Evolutionary conservation across 2,113 vertebrate genomes (phyloP), one percentile per base, ranked within the genome.

Genomic region (Tupaia tana): DNA sequence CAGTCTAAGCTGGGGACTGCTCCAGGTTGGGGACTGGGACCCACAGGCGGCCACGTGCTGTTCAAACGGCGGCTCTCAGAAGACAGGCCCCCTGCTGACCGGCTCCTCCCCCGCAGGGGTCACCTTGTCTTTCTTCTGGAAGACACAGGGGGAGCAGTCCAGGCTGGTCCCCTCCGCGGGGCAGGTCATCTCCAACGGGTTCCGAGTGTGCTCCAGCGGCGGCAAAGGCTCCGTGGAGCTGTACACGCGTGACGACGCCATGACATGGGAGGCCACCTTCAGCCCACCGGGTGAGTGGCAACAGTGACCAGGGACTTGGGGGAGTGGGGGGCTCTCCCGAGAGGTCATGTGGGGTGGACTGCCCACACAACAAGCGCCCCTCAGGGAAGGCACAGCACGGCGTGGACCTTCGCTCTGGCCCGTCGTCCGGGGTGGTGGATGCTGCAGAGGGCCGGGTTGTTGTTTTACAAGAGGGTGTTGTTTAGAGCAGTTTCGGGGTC

Each of bases 41-140:
- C 43, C 43, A 6, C 43, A 4, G 43, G 43, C 43, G 43, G 43
- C 43, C 43, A 43, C 43, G 43, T 43, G 43, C 43, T 43, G 43
- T 43, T 6, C 43, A 3, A 43, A 43, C 43, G 43, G 43, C 43
- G 43, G 43, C 43, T 43, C 43, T 18, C 14, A 7, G 63, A 31
- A 11, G 19, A 7, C 4, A 7, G 7, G 2, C 1, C 74, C 59
- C 29, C 9, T 31, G 10, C 2, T 61, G 31, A 83, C 75, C 13
- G 1, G 43, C 1, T 77, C 0, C 1, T 54, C 93, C 93, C 22
- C 22, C n/a, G 11, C 93, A 99, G 99, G 99, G 31, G 99, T 99
- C 75, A 99, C 99, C 0, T 99, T 99, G 94, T 99, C 99, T 7
- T 99, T 99, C 94, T 99, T 99, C 98, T 99, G 99, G 99, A 99